Base-by-base conservation (phyloP, 2,797 vertebrate species). In the Coranthus polyacanthus region DNA sequence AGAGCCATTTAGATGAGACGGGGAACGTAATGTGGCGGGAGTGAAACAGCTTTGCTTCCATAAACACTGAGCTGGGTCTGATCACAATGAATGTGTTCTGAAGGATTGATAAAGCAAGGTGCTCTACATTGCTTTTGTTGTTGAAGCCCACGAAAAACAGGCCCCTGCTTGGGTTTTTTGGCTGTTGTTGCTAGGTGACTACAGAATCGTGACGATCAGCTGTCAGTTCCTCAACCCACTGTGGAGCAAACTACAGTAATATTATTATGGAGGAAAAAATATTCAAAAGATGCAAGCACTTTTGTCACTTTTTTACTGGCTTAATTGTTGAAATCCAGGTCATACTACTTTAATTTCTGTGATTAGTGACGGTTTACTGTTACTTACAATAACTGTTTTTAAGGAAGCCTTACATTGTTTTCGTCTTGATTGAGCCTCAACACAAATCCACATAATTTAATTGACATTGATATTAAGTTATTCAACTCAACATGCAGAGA, bases 11-110 rank as follows among this genome's bases (percentile, higher is more conserved):
- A 26, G 24, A 26, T 3, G 24, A 50, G 67, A 57, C 20, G 21
- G 45, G 52, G 15, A 36, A 59, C 55, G 47, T 12, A 52, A 67
- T 68, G 67, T 39, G 60, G 57, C 47, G 54, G 44, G 44, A 56
- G 49, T 39, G 17, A 21, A 20, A n/a, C 0, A 4, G 12, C 26
- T 64, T 49, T 34, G n/a, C 37, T 6, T 37, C 44, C 32, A 1
- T 29, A 41, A 50, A 17, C 43, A 60, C 5, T 15, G 34, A 39
- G 39, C 47, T 8, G 34, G 12, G 9, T 5, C 37, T 22, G 22
- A 71, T 60, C 54, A 32, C 24, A 9, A 8, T 1, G 41, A 22
- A 13, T 12, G 22, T 22, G 26, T 34, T 50, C 37, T 55, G 24
- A 68, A 63, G 16, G 47, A 20, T 39, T 18, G 53, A 50, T 55